These are phyloP conservation scores for Tetheella fluctuosa DNA, from an alignment of 2,888 invertebrate genomes.

Conservation along the genomic window DNA sequence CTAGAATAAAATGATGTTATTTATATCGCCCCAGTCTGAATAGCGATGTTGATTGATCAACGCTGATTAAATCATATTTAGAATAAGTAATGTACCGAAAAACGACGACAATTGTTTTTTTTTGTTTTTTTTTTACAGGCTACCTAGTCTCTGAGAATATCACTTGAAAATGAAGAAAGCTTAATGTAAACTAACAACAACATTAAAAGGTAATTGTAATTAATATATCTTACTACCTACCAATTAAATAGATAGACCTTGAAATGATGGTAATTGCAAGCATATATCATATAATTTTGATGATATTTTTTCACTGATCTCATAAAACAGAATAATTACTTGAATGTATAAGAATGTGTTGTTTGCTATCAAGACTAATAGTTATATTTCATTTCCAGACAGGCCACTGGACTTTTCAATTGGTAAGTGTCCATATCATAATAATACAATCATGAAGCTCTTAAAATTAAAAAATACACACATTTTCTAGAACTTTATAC, in stretches of 20 bases:
- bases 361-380: not conserved
- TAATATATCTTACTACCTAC: no score
- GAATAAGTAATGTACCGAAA: not conserved
- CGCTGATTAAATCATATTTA: conserved; percentile 21
- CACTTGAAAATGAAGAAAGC: not conserved
- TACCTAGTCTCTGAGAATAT: not conserved
- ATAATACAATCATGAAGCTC: not conserved
- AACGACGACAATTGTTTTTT: not conserved
- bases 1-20: conserved; percentile 44
- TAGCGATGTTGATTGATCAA: conserved; percentile 56
- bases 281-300: conserved; percentile 60
- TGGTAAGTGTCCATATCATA: conserved; percentile 1
- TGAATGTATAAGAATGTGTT: not conserved
- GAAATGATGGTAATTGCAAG: conserved; percentile 52
- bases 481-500: no score
- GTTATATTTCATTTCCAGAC: not conserved
- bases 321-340: not conserved
- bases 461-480: no score
- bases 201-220: not conserved
- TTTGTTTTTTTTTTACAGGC: not conserved
- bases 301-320: conserved; percentile 25
- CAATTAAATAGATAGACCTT: no score
- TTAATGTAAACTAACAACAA: not conserved
- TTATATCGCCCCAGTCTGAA: conserved; percentile 71
- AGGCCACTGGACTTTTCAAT: not conserved